phyloP scores from a whole-genome alignment of 2,797 vertebrate genomes.

The Parotocinclus haroldoi region DNA sequence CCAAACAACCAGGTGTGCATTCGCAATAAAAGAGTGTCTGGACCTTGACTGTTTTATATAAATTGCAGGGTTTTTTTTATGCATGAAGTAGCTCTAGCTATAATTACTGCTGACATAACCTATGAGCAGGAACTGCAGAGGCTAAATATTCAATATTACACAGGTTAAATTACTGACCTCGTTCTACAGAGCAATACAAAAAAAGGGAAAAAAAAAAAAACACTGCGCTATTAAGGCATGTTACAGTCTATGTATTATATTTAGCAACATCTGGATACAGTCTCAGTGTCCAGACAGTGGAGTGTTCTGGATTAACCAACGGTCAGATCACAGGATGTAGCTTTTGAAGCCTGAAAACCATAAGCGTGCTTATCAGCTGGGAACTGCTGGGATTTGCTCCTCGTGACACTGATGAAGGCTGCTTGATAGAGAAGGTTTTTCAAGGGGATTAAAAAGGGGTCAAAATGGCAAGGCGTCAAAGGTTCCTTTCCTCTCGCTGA shows the following conservation, averaged over 20 bases:
- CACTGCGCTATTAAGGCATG: too few species aligned
- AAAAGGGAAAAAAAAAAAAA: too few species aligned
- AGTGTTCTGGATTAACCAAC: slow-evolving; percentile 35
- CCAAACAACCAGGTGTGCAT: too few species aligned
- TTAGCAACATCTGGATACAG: slow-evolving; percentile 3
- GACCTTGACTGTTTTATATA: too few species aligned
- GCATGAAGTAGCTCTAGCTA: too few species aligned
- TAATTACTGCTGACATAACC: too few species aligned
- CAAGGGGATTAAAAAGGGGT: slow-evolving; percentile 12
- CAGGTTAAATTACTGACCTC: too few species aligned
- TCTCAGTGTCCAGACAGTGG: slow-evolving; percentile 19
- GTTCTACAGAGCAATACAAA: too few species aligned
- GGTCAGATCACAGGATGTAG: slow-evolving; percentile 30
- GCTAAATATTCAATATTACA: too few species aligned
- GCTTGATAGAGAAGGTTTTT: slow-evolving; percentile 26
- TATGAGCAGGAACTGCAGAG: too few species aligned
- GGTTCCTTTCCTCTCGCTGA: neutral
- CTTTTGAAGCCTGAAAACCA: slow-evolving; percentile 28
- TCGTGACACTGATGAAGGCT: slow-evolving; percentile 17
- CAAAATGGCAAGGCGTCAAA: slow-evolving; percentile 2
- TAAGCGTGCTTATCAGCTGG: slow-evolving; percentile 37
- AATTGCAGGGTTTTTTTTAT: too few species aligned
- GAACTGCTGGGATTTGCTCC: slow-evolving; percentile 28
- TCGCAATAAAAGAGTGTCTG: too few species aligned
- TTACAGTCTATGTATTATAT: neutral